phyloP scores from a whole-genome alignment of 2,797 vertebrate genomes.

The Gallinago nigripennis region DNA sequence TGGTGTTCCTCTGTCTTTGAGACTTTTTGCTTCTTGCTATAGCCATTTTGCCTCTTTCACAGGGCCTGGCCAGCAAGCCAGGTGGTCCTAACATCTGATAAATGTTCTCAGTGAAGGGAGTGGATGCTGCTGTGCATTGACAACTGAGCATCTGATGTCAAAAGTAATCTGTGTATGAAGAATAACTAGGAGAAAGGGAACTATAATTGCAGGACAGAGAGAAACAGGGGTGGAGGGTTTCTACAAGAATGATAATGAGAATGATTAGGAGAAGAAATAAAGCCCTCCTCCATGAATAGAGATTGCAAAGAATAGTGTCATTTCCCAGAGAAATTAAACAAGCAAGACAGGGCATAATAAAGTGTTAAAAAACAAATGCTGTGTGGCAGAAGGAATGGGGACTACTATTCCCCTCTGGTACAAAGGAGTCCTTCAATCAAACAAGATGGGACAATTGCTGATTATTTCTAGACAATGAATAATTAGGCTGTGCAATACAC shows the following conservation, averaged over 20 bases:
- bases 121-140: neutral
- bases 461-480: conserved; percentile 60
- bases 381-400: neutral
- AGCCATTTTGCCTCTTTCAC: neutral
- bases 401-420: neutral
- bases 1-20: neutral
- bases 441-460: conserved; percentile 49
- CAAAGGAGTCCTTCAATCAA: conserved; percentile 48
- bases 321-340: conserved; percentile 15
- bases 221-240: neutral
- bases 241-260: conserved; percentile 22
- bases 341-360: neutral
- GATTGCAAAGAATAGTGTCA: neutral
- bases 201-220: conserved; percentile 21
- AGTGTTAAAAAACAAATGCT: conserved; percentile 14
- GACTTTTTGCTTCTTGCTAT: neutral
- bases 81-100: conserved; percentile 30
- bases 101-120: neutral
- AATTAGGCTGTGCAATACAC: conserved; percentile 46
- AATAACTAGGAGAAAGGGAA: neutral
- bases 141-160: conserved; percentile 27
- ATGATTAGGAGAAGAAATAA: conserved; percentile 35
- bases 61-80: neutral
- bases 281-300: neutral
- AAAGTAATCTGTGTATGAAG: neutral